phyloP scores from a whole-genome alignment of 2,113 vertebrate genomes.

The Muntiacus muntjak region DNA sequence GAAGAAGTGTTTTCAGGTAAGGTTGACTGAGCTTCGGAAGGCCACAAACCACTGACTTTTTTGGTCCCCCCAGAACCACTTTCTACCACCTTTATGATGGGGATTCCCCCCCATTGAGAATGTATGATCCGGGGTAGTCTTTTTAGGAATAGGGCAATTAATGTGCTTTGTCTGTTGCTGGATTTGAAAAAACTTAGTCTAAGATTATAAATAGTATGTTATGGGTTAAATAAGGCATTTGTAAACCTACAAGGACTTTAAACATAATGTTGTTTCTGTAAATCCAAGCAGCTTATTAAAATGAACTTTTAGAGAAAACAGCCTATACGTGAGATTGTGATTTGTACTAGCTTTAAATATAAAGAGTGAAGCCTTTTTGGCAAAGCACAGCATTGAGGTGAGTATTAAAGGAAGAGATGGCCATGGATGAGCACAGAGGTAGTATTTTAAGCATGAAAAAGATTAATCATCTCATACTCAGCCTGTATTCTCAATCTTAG shows the following conservation, averaged over 20 bases:
- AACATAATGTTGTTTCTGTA: neutral
- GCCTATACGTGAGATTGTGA: neutral
- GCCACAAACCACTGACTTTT: neutral
- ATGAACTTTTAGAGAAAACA: neutral
- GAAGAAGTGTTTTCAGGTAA: neutral
- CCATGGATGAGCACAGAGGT: neutral
- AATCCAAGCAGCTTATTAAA: neutral
- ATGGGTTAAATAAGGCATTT: slow-evolving; percentile 1
- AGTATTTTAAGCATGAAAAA: neutral
- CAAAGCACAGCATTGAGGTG: neutral
- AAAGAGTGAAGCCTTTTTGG: neutral
- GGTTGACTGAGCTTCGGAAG: neutral
- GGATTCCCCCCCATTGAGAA: neutral
- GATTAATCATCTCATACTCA: neutral
- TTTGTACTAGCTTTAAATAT: neutral
- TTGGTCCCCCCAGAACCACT: neutral
- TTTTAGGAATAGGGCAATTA: neutral
- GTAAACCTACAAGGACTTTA: neutral
- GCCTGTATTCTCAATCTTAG: neutral
- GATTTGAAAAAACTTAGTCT: slow-evolving; percentile 11
- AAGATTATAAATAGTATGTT: neutral
- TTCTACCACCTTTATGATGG: neutral
- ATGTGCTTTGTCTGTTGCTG: neutral
- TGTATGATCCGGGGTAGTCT: neutral
- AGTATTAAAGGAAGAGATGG: neutral